Percentiles rank a stretch among this genome's conserved stretches.
phyloP scores from a whole-genome alignment of 2,113 vertebrate genomes.

The Phrynocephalus versicolor region DNA sequence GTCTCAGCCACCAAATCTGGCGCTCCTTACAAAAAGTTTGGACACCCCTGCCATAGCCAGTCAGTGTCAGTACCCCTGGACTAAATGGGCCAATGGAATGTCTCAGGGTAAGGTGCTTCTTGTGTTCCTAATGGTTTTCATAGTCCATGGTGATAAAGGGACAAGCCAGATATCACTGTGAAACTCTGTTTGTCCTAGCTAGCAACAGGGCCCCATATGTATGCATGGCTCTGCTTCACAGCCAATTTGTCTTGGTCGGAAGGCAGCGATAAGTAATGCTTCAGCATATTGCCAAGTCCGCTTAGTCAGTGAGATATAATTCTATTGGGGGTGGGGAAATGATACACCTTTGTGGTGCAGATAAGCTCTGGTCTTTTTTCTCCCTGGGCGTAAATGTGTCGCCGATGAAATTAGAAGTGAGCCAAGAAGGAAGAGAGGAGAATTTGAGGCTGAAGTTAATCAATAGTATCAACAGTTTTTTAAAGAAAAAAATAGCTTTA shows the following conservation, averaged over 20 bases:
- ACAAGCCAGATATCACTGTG: neutral
- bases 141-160: neutral
- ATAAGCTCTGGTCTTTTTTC: neutral
- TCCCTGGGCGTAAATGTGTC: neutral
- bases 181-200: neutral
- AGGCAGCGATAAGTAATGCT: neutral
- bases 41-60: no score
- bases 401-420: neutral
- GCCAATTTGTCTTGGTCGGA: neutral
- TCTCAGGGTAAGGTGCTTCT: no score
- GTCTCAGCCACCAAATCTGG: no score
- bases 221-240: neutral
- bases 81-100: no score
- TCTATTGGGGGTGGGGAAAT: neutral
- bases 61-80: no score
- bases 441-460: neutral
- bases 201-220: neutral
- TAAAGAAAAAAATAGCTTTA: neutral
- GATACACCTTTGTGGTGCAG: slow-evolving; percentile 7
- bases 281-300: neutral
- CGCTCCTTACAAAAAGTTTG: no score
- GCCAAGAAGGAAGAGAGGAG: neutral
- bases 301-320: neutral
- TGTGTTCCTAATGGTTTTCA: no score
- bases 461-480: neutral